A percentile compares a stretch with the other conserved stretches of the same genome.
These are phyloP conservation scores for Tetramorium alpestre DNA, from an alignment of 1,140 invertebrate species.

Conservation along the genomic window DNA sequence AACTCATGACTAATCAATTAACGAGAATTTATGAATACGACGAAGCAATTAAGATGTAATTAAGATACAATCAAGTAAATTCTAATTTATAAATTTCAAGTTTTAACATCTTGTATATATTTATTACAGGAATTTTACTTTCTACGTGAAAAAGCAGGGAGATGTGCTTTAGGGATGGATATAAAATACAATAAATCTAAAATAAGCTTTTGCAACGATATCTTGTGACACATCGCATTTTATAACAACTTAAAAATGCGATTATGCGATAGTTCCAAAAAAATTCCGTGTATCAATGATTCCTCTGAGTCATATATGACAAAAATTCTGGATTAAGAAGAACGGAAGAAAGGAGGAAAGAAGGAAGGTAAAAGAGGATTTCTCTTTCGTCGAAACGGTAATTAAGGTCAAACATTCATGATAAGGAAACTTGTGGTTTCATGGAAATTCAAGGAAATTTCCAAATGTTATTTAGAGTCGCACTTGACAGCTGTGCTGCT, in stretches of 20 bases:
- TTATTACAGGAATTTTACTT: neutral
- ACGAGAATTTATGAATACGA: neutral
- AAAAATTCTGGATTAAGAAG: neutral
- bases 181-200: neutral
- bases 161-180: too few species aligned
- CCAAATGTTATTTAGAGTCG: neutral
- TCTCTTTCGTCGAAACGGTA: neutral
- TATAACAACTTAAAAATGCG: neutral
- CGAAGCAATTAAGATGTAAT: neutral
- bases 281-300: neutral
- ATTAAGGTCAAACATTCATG: neutral
- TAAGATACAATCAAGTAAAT: neutral
- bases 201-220: neutral
- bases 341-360: too few species aligned
- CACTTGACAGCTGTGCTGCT: slow-evolving; percentile 5
- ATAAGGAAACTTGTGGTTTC: neutral
- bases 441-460: slow-evolving; percentile 1
- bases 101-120: neutral
- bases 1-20: neutral
- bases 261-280: neutral
- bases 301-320: neutral
- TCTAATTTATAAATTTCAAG: neutral
- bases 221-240: neutral
- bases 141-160: too few species aligned
- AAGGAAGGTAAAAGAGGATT: neutral